Evolutionary conservation across 1,140 invertebrate species (phyloP), one percentile per base, ranked within the genome.

Genomic region (Hormaphis cornu): DNA sequence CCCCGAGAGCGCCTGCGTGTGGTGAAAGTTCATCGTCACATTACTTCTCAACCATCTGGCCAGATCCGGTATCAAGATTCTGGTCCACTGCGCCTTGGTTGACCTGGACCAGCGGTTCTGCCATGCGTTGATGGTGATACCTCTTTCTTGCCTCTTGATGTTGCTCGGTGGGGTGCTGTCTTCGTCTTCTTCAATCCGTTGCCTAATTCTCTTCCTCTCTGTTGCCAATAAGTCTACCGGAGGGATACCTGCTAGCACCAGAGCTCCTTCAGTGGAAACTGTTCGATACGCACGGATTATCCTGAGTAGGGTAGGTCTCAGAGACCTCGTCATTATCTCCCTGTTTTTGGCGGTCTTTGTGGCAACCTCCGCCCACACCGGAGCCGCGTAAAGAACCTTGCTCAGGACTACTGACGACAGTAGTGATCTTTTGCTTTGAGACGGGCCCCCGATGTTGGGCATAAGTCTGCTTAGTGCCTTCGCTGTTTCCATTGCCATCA

Each of bases 1-100:
- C 1, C 76, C 76, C 3, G 74, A 73, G 7, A 78, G 46, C 18
- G 76, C 5, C 58, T 77, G 74, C 1, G 76, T 74, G 9, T n/a
- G 48, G 5, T 9, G 30, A 33, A 33, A 33, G 30, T 4, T 33
- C 5, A 6, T 4, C 30, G 30, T 33, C 9, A 33, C 30, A 33
- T 33, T 33, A 33, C 44, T 71, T 71, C 70, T 72, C 74, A 16
- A 71, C 69, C 20, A 73, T 50, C 14, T 69, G 70, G 4, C 14
- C 4, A 48, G 2, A 0, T 70, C 50, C 16, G 28, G 10, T 9
- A 70, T 54, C 73, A 73, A 74, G 26, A 1, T 20, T n/a, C 52
- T 14, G n/a, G 71, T 46, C 71, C 72, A 74, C 26, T 69, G 22
- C 3, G 50, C 46, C 33, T 59, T 18, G 14, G 61, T 69, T 10